A percentile compares a stretch with the other conserved stretches of the same genome.
phyloP scores from a whole-genome alignment of 1,140 invertebrate species.

The Metaphire vulgaris region DNA sequence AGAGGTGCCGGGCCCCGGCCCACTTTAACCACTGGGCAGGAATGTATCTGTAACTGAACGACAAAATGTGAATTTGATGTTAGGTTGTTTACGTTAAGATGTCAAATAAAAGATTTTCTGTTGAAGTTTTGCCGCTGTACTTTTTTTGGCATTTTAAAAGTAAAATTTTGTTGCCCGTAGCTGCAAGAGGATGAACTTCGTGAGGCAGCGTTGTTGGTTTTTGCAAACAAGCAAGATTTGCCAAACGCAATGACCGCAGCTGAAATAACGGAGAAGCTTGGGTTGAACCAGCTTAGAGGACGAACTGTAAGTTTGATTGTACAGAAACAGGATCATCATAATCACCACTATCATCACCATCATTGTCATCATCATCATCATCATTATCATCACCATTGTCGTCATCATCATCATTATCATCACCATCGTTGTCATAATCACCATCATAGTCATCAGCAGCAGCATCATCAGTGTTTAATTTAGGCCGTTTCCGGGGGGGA shows the following conservation, averaged over 20 bases:
- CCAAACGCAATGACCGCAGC: conserved; percentile 97
- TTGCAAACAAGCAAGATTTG: conserved; percentile 99
- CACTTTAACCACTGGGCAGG: no score
- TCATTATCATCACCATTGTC: conserved; percentile 33
- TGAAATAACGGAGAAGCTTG: conserved; percentile 94
- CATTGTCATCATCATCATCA: conserved; percentile 35
- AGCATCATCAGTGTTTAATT: no score
- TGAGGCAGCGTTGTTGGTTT: conserved; percentile 91
- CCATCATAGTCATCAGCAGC: neutral
- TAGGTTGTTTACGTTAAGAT: no score
- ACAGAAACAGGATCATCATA: conserved; percentile 22
- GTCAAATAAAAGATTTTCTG: no score
- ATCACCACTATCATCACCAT: conserved; percentile 46
- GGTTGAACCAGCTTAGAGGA: conserved; percentile 84
- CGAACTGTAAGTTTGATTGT: conserved; percentile 60
- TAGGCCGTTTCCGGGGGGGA: no score
- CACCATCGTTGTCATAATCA: neutral
- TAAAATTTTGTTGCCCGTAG: no score
- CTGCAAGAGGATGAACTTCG: conserved; percentile 82
- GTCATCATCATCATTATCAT: neutral
- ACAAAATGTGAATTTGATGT: no score
- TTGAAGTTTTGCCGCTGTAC: no score
- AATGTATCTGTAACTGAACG: no score
- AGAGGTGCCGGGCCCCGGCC: no score
- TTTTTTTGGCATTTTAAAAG: no score